Conservation (phyloP, 2,113 vertebrate species). For the Recurvirostra avosetta region DNA sequence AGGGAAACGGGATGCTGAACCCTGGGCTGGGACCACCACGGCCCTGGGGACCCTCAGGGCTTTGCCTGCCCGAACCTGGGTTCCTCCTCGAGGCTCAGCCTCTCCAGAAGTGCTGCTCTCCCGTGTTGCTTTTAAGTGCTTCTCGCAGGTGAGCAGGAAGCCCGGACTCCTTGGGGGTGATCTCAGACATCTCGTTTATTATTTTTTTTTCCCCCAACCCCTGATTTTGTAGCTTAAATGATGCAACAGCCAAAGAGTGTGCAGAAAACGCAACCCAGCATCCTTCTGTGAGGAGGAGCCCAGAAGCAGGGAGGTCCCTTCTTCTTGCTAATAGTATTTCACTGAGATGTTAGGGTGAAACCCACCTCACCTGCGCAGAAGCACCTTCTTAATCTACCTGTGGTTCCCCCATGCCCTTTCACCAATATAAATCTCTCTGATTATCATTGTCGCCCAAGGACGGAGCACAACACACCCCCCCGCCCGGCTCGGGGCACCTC, state of each 20-base stretch:
- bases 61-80: accelerated
- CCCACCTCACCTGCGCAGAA: background rate
- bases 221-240: background rate
- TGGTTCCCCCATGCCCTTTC: background rate
- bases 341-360: accelerated
- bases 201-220: too few species aligned
- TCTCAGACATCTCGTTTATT: background rate
- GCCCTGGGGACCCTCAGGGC: background rate
- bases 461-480: background rate
- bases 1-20: background rate
- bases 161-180: background rate
- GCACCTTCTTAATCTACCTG: background rate
- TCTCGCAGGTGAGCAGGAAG: background rate
- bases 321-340: too few species aligned
- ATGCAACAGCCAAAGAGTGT: accelerated
- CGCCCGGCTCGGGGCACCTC: background rate
- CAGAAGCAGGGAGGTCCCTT: background rate
- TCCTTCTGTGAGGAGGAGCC: background rate
- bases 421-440: background rate
- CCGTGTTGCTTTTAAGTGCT: background rate
- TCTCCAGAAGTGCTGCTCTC: background rate
- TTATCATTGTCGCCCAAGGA: background rate
- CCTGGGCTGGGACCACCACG: accelerated
- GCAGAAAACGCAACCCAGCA: accelerated
- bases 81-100: background rate